Evolutionary conservation across 2,888 invertebrate genomes (phyloP).

Genomic region (Hydrotaea cyrtoneurina): DNA sequence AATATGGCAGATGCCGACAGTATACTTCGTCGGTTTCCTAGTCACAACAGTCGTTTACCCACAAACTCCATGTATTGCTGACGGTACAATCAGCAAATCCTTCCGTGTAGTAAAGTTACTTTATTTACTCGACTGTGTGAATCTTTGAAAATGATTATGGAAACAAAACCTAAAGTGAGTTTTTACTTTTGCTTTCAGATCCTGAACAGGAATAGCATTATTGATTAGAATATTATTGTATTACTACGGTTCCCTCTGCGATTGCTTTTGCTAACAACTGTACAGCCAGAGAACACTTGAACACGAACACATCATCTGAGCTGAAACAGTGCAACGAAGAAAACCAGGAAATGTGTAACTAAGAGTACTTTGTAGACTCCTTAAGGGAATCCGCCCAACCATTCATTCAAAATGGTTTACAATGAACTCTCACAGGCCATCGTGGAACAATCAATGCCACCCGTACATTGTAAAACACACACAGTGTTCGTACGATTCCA

Average conservation of each 20-base stretch:
- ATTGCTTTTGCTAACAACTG: neutral
- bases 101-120: no score
- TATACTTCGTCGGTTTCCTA: no score
- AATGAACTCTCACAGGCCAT: constrained; percentile 1
- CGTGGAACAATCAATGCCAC: constrained; percentile 8
- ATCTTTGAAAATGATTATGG: no score
- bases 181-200: no score
- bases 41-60: no score
- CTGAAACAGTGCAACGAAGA: neutral
- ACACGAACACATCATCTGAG: neutral
- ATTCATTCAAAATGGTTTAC: constrained; percentile 4
- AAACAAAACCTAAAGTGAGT: no score
- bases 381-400: constrained; percentile 11
- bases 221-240: neutral
- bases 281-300: neutral
- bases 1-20: no score
- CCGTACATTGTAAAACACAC: neutral
- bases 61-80: no score
- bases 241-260: neutral
- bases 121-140: no score
- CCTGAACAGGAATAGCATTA: neutral
- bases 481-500: constrained; percentile 1
- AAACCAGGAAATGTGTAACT: constrained; percentile 37
- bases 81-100: no score
- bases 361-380: constrained; percentile 8